These are phyloP conservation scores for Drosophila pruinosa DNA, from an alignment of 1,140 invertebrate genomes.

Conservation along the genomic window DNA sequence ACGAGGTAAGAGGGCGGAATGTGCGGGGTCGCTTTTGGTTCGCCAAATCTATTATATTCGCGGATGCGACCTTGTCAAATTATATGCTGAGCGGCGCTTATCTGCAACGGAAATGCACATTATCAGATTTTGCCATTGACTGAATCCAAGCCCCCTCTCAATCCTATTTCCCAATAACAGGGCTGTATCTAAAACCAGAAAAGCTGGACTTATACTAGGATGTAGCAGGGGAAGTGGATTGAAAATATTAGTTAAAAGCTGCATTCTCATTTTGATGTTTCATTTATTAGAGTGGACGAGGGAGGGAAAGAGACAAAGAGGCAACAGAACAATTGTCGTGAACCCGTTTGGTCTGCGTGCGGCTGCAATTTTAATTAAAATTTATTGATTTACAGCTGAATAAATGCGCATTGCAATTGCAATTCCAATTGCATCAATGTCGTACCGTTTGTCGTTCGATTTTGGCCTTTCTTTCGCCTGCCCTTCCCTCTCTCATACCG, in stretches of 20 bases:
- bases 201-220: neutral
- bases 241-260: constrained; percentile 59
- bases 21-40: neutral
- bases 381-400: constrained; percentile 80
- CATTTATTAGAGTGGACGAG: constrained; percentile 31
- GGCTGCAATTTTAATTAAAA: constrained; percentile 79
- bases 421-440: constrained; percentile 53
- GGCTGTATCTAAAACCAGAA: neutral
- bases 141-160: neutral
- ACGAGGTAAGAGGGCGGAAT: too few species aligned
- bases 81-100: constrained; percentile 71
- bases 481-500: neutral
- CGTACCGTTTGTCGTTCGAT: constrained; percentile 11
- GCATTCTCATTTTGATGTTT: constrained; percentile 49
- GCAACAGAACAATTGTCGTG: constrained; percentile 58
- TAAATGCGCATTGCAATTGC: constrained; percentile 58
- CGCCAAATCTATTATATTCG: constrained; percentile 14
- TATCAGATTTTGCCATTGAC: constrained; percentile 59
- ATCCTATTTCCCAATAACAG: neutral
- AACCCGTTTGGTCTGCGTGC: constrained; percentile 34
- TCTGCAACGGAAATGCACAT: constrained; percentile 68
- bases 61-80: constrained; percentile 67
- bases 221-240: neutral
- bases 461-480: neutral
- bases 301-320: neutral